Evolutionary conservation across 2,888 invertebrate genomes (phyloP).

Genomic region (Pocota personata): DNA sequence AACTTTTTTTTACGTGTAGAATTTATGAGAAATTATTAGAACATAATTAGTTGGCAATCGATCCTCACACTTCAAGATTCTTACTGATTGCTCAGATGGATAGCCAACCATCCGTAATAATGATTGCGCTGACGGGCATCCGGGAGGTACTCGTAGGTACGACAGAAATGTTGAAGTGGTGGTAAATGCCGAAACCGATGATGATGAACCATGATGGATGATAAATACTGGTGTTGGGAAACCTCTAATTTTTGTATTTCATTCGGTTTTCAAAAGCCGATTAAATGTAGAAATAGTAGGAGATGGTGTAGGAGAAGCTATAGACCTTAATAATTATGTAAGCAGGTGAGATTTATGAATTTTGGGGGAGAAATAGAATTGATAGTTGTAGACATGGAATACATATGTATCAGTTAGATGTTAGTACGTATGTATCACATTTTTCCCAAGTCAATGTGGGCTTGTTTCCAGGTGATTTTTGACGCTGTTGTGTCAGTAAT

Average conservation of each 20-base stretch:
- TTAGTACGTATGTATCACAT: not conserved
- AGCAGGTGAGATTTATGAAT: constrained; percentile 54
- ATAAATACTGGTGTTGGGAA: constrained; percentile 43
- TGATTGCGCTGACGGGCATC: constrained; percentile 25
- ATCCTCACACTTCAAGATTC: constrained; percentile 56
- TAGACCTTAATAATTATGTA: constrained; percentile 43
- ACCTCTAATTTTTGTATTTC: constrained; percentile 34
- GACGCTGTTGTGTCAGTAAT: constrained; percentile 9
- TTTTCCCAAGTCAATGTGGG: constrained; percentile 17
- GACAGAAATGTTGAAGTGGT: not conserved
- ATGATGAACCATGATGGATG: constrained; percentile 46
- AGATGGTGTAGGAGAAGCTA: not conserved
- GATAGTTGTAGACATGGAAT: not conserved
- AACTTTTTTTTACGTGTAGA: not conserved
- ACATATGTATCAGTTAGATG: not conserved
- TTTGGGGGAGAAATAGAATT: not conserved
- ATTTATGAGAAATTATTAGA: constrained; percentile 51
- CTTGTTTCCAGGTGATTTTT: constrained; percentile 15
- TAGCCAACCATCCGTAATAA: constrained; percentile 50
- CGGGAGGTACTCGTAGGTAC: not conserved
- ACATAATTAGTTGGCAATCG: constrained; percentile 59
- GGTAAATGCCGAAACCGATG: constrained; percentile 24
- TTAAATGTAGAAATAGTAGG: not conserved
- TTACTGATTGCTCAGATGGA: constrained; percentile 48
- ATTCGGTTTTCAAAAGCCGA: constrained; percentile 39